phyloP scores from a whole-genome alignment of 23 tunicate genomes.

The Corella eumyota region DNA sequence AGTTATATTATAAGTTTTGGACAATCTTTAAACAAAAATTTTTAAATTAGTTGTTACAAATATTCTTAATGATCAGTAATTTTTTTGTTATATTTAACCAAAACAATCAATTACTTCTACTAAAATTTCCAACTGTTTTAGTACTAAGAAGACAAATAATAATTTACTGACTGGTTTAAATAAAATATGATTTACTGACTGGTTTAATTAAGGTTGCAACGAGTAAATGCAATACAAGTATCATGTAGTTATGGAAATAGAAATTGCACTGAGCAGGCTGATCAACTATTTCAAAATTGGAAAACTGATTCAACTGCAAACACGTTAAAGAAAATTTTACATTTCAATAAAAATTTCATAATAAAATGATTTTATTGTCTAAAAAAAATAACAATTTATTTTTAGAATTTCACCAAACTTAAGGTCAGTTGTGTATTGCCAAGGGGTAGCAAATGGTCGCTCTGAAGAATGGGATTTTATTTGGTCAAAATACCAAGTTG shows the following conservation, averaged over 20 bases:
- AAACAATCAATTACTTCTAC: not conserved
- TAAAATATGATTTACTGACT: too few species aligned
- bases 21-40: not conserved
- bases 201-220: not conserved
- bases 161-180: too few species aligned
- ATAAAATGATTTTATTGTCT: not conserved
- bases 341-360: not conserved
- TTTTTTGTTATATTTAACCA: not conserved
- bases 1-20: not conserved
- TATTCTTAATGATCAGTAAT: not conserved
- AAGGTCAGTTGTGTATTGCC: conserved; percentile 34
- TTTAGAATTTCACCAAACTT: conserved; percentile 30
- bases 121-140: not conserved
- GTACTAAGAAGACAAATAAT: not conserved
- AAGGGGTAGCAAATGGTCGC: conserved; percentile 15
- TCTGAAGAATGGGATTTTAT: conserved; percentile 32
- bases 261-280: conserved; percentile 7
- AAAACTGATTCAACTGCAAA: not conserved
- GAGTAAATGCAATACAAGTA: not conserved
- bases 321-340: not conserved
- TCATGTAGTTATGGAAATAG: conserved; percentile 19
- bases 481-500: conserved; percentile 14
- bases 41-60: not conserved
- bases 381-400: not conserved
- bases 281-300: conserved; percentile 22